These are phyloP conservation scores for Lasioglossum morio DNA, from an alignment of 2,888 invertebrate genomes.

Conservation along the genomic window DNA sequence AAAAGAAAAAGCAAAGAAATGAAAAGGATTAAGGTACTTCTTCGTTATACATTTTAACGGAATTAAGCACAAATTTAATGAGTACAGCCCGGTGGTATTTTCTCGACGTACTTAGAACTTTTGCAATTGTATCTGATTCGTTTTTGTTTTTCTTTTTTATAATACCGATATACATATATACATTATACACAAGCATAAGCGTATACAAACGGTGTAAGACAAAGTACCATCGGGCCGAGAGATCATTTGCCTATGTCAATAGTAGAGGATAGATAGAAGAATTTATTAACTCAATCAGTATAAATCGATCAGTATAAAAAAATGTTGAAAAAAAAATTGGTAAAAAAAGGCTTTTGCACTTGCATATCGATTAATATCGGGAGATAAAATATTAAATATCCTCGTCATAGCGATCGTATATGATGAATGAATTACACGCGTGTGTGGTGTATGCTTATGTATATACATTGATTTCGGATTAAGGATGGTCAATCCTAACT, in stretches of 20 bases:
- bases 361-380: constrained; percentile 73
- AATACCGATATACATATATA: constrained; percentile 32
- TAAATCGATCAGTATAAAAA: constrained; percentile 80
- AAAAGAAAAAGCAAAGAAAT: background rate
- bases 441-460: constrained; percentile 6
- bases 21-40: constrained; percentile 64
- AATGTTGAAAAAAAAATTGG: constrained; percentile 55
- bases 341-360: constrained; percentile 73
- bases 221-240: constrained; percentile 71
- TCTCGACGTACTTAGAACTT: constrained; percentile 67
- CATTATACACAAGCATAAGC: constrained; percentile 16
- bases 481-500: constrained; percentile 69
- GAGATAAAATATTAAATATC: constrained; percentile 60
- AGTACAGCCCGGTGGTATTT: constrained; percentile 73
- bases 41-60: constrained; percentile 74
- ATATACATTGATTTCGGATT: constrained; percentile 48
- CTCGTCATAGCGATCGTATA: constrained; percentile 49
- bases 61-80: constrained; percentile 76
- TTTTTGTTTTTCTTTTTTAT: constrained; percentile 48
- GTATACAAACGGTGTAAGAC: constrained; percentile 34
- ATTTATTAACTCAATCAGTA: constrained; percentile 81
- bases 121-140: constrained; percentile 63
- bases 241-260: constrained; percentile 75
- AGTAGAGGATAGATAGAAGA: constrained; percentile 68
- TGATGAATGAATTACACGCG: constrained; percentile 1